phyloP scores from a whole-genome alignment of 2,113 vertebrate species.

The Xiphophorus couchianus region DNA sequence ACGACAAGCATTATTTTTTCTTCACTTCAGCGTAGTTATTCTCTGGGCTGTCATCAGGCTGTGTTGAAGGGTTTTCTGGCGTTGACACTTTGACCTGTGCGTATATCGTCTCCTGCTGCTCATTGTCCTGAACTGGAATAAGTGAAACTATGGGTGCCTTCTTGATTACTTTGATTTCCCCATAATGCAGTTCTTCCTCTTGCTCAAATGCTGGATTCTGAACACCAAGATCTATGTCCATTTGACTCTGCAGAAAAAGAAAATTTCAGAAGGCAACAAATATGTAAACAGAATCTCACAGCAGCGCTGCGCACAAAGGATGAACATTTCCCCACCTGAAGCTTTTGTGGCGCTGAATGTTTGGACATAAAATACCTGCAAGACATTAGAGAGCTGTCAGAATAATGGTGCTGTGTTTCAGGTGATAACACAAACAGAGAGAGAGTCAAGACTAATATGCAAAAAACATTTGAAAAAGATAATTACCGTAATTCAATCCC shows the following conservation, averaged over 20 bases:
- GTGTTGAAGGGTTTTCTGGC: no score
- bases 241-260: neutral
- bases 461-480: no score
- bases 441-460: no score
- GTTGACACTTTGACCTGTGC: neutral
- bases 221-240: neutral
- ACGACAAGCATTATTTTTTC: neutral
- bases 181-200: conserved; percentile 1
- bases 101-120: neutral
- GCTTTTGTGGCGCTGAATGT: neutral
- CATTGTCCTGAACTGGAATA: neutral
- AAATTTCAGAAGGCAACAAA: neutral
- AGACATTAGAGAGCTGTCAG: neutral
- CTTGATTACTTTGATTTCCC: neutral
- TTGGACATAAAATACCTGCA: neutral
- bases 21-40: neutral
- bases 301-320: neutral
- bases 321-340: neutral
- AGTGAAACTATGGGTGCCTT: neutral
- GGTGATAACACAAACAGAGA: no score
- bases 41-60: neutral
- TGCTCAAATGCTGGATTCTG: neutral
- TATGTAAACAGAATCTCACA: neutral
- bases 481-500: no score
- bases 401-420: no score